Evolutionary conservation across 2,113 vertebrate species (phyloP), one percentile per base, ranked within the genome.

Genomic region (Megatriorchis doriae): DNA sequence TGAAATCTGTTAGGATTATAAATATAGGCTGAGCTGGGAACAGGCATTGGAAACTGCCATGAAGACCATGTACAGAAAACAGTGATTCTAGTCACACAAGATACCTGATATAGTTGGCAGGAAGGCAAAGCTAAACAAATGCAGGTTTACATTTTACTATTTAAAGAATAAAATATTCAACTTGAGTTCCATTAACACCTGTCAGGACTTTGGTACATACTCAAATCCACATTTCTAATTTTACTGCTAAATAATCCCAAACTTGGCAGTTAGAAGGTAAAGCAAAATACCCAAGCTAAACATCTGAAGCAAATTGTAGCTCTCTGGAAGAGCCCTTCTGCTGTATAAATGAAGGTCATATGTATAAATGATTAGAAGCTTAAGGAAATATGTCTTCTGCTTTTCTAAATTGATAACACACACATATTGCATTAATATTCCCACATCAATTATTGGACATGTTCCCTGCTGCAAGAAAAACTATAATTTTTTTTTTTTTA

Each of bases 151-250:
- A 81, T 95, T 97, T 97, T 94, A 93, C 94, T 96, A 95, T 96
- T 97, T 96, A 96, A 97, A 93, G 94, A 94, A 89, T 94, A 96
- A 97, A 97, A 96, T 96, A 94, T 97, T 96, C 96, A 91, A 47
- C 93, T 97, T 89, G 86, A 95, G 93, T 88, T 97, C 93, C 88
- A 95, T 97, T 97, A 97, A 97, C 97, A 97, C 94, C 96, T 96
- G 95, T 94, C 94, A 97, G 63, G 81, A 52, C 71, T 96, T 95
- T 96, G 93, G 95, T 92, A 83, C 85, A 21, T 86, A 84, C 78
- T 96, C 95, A 97, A 96, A 94, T 85, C 88, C 93, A 89, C 94
- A 91, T 96, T 96, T 96, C 96, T 96, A 95, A 96, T 97, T 96
- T 97, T 96, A 96, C 93, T 92, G 88, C 93, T 96, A 96, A 97